phyloP scores from a whole-genome alignment of 2,113 vertebrate genomes.

The Callipepla californica region DNA sequence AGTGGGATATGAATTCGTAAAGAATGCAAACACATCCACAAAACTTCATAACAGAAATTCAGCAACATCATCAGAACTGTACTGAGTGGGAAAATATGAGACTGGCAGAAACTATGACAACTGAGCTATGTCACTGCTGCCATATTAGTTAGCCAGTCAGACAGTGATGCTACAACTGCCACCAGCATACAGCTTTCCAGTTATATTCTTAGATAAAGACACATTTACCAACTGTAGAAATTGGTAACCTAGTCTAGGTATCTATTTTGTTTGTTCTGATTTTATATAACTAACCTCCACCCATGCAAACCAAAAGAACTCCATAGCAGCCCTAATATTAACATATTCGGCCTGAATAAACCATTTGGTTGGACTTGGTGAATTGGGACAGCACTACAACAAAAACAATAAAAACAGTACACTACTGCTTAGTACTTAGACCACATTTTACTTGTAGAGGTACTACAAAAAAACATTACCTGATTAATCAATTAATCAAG shows the following conservation, averaged over 20 bases:
- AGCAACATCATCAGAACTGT: background rate
- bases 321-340: background rate
- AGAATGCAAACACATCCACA: background rate
- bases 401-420: background rate
- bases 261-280: background rate
- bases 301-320: background rate
- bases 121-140: background rate
- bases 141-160: background rate
- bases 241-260: background rate
- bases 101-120: background rate
- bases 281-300: background rate
- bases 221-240: background rate
- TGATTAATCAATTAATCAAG: slow-evolving; percentile 43
- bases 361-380: background rate
- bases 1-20: background rate
- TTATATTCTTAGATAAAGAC: background rate
- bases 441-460: background rate
- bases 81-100: background rate
- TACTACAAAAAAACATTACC: background rate
- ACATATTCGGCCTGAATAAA: background rate
- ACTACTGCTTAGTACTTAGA: background rate
- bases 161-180: background rate
- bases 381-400: background rate
- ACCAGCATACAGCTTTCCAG: background rate
- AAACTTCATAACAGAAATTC: background rate